A percentile compares a stretch with the other conserved stretches of the same genome.
These are phyloP conservation scores for Pteropus alecto DNA, from an alignment of 2,113 vertebrate species.

Conservation along the genomic window DNA sequence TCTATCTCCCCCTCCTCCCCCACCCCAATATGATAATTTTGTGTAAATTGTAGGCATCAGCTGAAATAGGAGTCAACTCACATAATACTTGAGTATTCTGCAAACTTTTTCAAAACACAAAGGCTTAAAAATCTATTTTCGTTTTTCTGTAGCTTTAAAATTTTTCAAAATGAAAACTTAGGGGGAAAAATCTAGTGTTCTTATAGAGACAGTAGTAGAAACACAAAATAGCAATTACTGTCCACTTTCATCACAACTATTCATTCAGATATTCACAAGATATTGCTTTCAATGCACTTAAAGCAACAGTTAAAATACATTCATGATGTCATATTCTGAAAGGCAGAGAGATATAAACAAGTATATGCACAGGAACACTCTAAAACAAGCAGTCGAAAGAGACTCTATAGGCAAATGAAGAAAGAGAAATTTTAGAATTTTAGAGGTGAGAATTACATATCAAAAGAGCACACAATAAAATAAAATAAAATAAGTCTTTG, in stretches of 20 bases:
- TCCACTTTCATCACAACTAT: neutral
- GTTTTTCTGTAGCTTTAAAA: too few species aligned
- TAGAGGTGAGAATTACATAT: neutral
- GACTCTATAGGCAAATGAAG: neutral
- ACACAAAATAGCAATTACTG: neutral
- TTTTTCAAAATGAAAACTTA: too few species aligned
- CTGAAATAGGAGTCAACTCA: neutral
- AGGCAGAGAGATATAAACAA: neutral
- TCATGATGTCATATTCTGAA: neutral
- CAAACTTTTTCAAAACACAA: slow-evolving; percentile 21
- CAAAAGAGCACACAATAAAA: neutral
- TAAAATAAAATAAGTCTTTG: neutral
- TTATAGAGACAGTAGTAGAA: neutral
- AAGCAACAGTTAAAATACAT: neutral
- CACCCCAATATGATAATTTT: neutral
- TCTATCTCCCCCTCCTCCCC: too few species aligned
- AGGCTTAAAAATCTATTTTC: neutral
- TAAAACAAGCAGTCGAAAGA: neutral
- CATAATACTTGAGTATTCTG: neutral
- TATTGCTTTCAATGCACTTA: neutral
- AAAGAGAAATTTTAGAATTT: neutral
- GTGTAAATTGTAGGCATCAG: neutral
- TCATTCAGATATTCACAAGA: neutral
- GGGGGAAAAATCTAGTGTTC: neutral
- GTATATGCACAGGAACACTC: neutral